Percentiles rank a stretch among this genome's conserved stretches.
Evolutionary conservation across 2,113 vertebrate genomes (phyloP).

Genomic region (Podiceps cristatus): DNA sequence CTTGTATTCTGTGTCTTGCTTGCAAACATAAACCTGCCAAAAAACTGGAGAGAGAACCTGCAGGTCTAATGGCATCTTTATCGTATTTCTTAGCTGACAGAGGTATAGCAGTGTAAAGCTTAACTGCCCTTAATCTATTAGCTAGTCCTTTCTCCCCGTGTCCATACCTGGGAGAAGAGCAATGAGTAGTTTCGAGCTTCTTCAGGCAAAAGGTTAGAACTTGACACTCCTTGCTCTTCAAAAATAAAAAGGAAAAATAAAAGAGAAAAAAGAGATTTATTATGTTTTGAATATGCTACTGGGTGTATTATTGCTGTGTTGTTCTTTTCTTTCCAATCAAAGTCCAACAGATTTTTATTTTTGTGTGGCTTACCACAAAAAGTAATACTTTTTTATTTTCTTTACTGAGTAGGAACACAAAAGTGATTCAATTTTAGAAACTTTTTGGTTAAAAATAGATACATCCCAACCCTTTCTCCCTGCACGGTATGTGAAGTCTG

Average conservation of each 20-base stretch:
- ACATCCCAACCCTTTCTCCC: slow-evolving; percentile 70
- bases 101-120: neutral
- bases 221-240: neutral
- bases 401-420: slow-evolving; percentile 43
- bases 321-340: slow-evolving; percentile 3
- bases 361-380: slow-evolving; percentile 29
- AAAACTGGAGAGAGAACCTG: neutral
- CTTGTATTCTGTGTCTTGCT: neutral
- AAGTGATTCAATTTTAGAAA: slow-evolving; percentile 73
- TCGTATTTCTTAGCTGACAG: neutral
- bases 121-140: neutral
- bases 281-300: slow-evolving; percentile 56
- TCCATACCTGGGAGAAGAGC: neutral
- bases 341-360: slow-evolving; percentile 23
- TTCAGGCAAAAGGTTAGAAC: slow-evolving; percentile 34
- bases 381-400: slow-evolving; percentile 41
- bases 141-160: neutral
- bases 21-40: neutral
- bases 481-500: slow-evolving; percentile 75
- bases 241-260: slow-evolving; percentile 24
- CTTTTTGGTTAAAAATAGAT: slow-evolving; percentile 75
- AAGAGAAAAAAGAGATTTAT: slow-evolving; percentile 40
- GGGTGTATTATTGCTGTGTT: slow-evolving; percentile 15
- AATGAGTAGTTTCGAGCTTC: neutral
- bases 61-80: neutral